Evolutionary conservation across 1,140 invertebrate species (phyloP), one percentile per base, ranked within the genome.

Genomic region (Drosophila willistoni): DNA sequence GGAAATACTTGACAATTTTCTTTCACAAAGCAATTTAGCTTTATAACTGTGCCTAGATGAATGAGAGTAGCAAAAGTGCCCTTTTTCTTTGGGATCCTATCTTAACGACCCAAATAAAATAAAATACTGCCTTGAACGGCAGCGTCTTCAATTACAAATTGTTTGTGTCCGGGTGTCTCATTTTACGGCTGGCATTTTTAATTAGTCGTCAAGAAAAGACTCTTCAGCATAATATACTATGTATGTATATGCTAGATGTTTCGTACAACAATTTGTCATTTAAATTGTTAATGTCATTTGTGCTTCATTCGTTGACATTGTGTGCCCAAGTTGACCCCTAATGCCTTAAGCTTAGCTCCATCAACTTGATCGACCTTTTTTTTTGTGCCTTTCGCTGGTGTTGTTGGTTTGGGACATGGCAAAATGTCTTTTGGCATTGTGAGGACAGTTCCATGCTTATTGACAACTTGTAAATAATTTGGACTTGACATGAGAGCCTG

Each of bases 401-500:
- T 51, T 51, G 13, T 17, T 47, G 44, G 7, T 47, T 51, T 19
- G 33, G 57, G 44, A 6, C 41, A 3, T 42, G 3, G 17, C 36
- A 47, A 22, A 65, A 64, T 54, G 33, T 59, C 34, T 51, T 51
- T 51, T 51, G 44, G 44, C 44, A 51, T 51, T 51, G 44, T 22
- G 12, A 51, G 19, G 44, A 51, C 59, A 42, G 36, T 71, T 63
- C 17, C 44, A 73, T 77, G 79, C 59, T 78, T 78, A 63, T 68
- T 56, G 67, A 77, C 64, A 78, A 71, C 67, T 68, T 82, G 62
- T 79, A 76, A 83, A 75, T 79, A 71, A 82, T 76, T 83, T 68
- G 64, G 63, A 66, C 61, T 47, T 66, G 64, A 78, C 79, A 81
- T 78, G 62, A 73, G 64, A 51, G 19, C 44, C 17, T 22, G 17